Conservation (phyloP, 2,113 vertebrate genomes). For the Laticauda laticaudata region DNA sequence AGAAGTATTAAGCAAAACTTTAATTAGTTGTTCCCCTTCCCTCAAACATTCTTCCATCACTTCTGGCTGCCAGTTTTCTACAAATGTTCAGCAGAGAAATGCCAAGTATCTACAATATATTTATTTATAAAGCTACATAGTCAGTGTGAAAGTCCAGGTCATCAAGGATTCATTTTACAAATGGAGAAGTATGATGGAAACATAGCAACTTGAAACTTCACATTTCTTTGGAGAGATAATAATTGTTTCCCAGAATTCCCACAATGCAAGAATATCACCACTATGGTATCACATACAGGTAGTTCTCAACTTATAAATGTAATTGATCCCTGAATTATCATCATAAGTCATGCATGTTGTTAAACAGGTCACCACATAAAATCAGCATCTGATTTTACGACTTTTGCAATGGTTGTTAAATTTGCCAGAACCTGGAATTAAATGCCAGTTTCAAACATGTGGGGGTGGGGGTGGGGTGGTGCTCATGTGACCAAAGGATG, state of each 20-base stretch:
- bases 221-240: neutral
- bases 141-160: neutral
- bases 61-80: neutral
- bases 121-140: neutral
- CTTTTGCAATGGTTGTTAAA: no score
- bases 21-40: neutral
- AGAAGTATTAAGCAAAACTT: neutral
- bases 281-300: neutral
- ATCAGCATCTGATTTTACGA: neutral
- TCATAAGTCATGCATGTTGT: neutral
- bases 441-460: neutral
- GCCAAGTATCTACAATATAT: neutral
- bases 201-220: neutral
- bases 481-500: neutral
- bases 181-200: neutral
- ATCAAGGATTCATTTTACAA: neutral
- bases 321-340: neutral
- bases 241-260: neutral
- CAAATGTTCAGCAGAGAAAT: neutral
- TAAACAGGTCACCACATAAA: neutral
- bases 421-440: neutral
- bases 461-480: no score
- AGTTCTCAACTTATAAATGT: neutral
- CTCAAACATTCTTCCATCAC: neutral
- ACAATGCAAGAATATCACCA: neutral